These are phyloP conservation scores for Sarcophaga rosellei DNA, from an alignment of 2,888 invertebrate species.

Conservation along the genomic window DNA sequence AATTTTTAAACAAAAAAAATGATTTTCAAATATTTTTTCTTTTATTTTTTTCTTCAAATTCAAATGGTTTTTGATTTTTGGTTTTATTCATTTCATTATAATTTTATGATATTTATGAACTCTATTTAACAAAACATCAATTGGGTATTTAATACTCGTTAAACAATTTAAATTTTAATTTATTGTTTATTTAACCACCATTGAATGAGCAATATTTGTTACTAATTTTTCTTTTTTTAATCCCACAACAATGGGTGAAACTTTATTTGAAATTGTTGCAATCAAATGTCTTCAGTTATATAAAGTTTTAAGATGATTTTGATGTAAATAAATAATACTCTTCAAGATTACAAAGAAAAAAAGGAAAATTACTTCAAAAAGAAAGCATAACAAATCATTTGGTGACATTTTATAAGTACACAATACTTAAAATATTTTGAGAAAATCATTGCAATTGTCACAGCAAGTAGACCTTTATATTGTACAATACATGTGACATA, in stretches of 20 bases:
- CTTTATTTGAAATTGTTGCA: not conserved
- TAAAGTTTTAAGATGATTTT: too few relatives aligned
- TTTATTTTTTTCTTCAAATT: too few relatives aligned
- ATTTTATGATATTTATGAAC: conserved; percentile 14
- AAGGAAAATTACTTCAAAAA: too few relatives aligned
- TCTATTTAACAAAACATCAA: conserved; percentile 28
- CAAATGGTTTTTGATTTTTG: not conserved
- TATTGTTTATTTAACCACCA: conserved; percentile 37
- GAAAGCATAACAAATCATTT: too few relatives aligned
- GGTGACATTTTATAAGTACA: too few relatives aligned
- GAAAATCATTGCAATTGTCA: too few relatives aligned
- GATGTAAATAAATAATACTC: too few relatives aligned
- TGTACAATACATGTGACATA: too few relatives aligned
- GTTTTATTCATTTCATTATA: conserved; percentile 6
- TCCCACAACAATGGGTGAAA: not conserved
- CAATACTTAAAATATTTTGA: too few relatives aligned
- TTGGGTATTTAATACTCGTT: conserved; percentile 40
- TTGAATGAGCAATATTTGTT: conserved; percentile 26
- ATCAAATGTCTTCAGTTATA: too few relatives aligned
- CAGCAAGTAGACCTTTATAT: too few relatives aligned
- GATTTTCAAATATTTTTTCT: conserved; percentile 1
- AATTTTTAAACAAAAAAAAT: conserved; percentile 18
- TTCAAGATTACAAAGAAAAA: too few relatives aligned
- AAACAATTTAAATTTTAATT: conserved; percentile 45
- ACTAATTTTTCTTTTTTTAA: conserved; percentile 2